These are phyloP conservation scores for Hippolais icterina DNA, from an alignment of 2,113 vertebrate species.

Conservation along the genomic window DNA sequence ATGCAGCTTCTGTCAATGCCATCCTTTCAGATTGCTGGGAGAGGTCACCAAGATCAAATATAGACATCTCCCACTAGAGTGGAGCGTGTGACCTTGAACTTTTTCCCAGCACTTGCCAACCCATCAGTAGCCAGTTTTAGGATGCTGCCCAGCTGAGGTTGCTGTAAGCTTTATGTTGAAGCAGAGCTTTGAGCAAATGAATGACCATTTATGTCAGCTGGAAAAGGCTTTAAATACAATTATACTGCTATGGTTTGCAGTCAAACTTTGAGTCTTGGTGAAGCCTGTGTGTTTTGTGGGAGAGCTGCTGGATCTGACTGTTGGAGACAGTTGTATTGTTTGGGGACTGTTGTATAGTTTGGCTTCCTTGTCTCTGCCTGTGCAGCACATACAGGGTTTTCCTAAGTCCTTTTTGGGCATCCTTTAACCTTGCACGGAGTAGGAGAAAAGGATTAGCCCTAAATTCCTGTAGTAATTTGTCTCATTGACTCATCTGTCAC, in stretches of 20 bases:
- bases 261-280: background rate
- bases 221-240: conserved; percentile 8
- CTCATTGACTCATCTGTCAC: background rate
- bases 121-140: conserved; percentile 37
- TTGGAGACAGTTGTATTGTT: background rate
- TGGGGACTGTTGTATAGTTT: background rate
- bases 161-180: background rate
- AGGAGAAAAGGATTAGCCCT: background rate
- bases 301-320: background rate
- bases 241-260: background rate
- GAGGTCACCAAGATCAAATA: conserved; percentile 54
- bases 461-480: conserved; percentile 11
- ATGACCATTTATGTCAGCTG: conserved; percentile 1
- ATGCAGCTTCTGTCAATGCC: conserved; percentile 46
- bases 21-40: conserved; percentile 32
- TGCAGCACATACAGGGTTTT: background rate
- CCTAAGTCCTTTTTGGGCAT: background rate
- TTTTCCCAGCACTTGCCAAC: conserved; percentile 25
- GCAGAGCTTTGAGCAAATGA: conserved; percentile 15
- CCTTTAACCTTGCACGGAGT: background rate
- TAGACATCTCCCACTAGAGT: conserved; percentile 32
- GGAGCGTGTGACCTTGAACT: conserved; percentile 32
- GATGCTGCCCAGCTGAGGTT: background rate
- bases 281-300: background rate
- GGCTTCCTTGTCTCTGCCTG: background rate